Evolutionary conservation across 2,888 invertebrate species (phyloP).

Genomic region (Drymonia ruficornis): DNA sequence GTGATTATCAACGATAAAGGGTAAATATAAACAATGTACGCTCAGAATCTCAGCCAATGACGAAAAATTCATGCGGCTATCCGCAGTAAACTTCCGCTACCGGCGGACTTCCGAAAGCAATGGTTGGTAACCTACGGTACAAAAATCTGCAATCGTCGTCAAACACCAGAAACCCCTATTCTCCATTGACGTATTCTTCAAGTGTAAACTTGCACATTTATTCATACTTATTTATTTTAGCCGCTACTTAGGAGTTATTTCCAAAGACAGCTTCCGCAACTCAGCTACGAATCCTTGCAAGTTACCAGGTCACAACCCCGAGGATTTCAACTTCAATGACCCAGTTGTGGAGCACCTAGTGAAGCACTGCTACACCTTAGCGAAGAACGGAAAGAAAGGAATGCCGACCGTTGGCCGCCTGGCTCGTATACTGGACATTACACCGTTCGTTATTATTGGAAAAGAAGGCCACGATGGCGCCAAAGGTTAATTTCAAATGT

Average conservation of each 20-base stretch:
- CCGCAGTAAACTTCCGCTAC: no score
- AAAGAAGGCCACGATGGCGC: constrained; percentile 20
- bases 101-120: no score
- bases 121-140: no score
- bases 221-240: constrained; percentile 13
- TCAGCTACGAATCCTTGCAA: constrained; percentile 42
- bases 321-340: constrained; percentile 77
- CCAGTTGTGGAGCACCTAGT: constrained; percentile 79
- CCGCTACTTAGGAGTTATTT: constrained; percentile 41
- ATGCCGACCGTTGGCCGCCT: constrained; percentile 87
- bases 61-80: no score
- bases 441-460: constrained; percentile 88
- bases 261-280: constrained; percentile 82
- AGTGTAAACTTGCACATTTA: no score
- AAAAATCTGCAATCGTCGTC: no score
- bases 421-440: constrained; percentile 90
- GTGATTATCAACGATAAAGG: constrained; percentile 59
- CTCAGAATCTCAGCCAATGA: no score
- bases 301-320: constrained; percentile 51
- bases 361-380: constrained; percentile 86
- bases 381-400: constrained; percentile 43
- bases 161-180: no score
- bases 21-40: constrained; percentile 29
- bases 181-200: no score
- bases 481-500: constrained; percentile 8